Base-by-base conservation (phyloP, 2,113 vertebrate genomes). In the Indicator indicator region DNA sequence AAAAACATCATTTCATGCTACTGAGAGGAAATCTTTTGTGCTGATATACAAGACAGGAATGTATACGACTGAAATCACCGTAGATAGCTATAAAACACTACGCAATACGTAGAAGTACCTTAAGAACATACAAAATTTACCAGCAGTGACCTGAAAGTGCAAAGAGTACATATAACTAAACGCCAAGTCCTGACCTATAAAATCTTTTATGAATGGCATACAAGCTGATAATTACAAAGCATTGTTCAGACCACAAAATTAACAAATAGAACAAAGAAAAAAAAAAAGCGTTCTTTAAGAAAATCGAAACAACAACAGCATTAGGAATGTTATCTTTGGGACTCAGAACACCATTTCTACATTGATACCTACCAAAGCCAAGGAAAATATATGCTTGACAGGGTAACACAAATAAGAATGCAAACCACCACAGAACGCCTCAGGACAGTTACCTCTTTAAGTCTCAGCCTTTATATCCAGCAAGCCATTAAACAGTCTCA, bases 41-140 rank as follows among this genome's bases (percentile, higher is more conserved):
- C 89, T 86, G 65, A 86, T 93, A 75, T 30, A 90, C 46, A 92
- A 81, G 73, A 93, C 42, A 86, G 93, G 90, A 94, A 87, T 76
- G 83, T 63, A 77, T 94, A 89, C 58, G 73, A 96, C 84, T 82
- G 70, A 94, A 95, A 95, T 87, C 85, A 96, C 81, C 69, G 70
- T 21, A 78, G 76, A 78, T 65, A 96, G 73, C 73, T 91, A 94
- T 77, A 95, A 92, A 96, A 70, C 38, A 64, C 69, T 68, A 89
- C 0, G 19, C 50, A 75, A 81, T 86, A 73, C 56, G 73, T 64
- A 94, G 80, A 93, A 92, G 94, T 76, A 79, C 16, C 20, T 55
- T 69, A 96, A 93, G 76, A 96, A 90, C 79, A 91, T 90, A 95
- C 15, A 94, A 97, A 96, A 96, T 89, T 94, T 93, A 94, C 80